Percentiles rank a stretch among this genome's conserved stretches.
These are phyloP conservation scores for Oostethus manadensis DNA, from an alignment of 2,113 vertebrate species.

Conservation along the genomic window DNA sequence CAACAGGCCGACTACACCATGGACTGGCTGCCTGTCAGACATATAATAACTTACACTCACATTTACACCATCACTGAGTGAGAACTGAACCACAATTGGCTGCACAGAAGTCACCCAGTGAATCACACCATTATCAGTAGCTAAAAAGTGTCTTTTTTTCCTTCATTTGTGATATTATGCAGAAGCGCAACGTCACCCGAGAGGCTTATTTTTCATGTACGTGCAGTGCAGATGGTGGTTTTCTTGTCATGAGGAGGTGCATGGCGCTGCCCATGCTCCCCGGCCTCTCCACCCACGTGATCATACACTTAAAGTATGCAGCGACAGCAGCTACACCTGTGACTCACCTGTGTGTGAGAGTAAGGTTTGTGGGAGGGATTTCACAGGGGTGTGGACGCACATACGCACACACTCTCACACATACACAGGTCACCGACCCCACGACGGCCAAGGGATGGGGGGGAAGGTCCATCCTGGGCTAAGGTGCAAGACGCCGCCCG, in stretches of 20 bases:
- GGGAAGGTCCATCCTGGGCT: slow-evolving; percentile 17
- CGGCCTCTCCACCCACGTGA: slow-evolving; percentile 50
- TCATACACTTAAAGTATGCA: slow-evolving; percentile 56
- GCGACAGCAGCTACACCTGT: slow-evolving; percentile 47
- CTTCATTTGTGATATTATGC: not conserved
- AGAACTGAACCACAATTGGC: too few relatives aligned
- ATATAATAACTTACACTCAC: too few relatives aligned
- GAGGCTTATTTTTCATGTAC: not conserved
- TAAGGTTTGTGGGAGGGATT: slow-evolving; percentile 1
- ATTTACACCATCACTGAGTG: too few relatives aligned
- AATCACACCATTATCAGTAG: too few relatives aligned
- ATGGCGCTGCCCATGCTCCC: slow-evolving; percentile 33
- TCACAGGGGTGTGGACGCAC: slow-evolving; percentile 33
- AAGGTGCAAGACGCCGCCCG: slow-evolving; percentile 71
- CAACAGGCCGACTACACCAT: too few relatives aligned
- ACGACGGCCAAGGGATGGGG: slow-evolving; percentile 31
- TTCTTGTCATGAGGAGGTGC: slow-evolving; percentile 39
- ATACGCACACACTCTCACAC: slow-evolving; percentile 16
- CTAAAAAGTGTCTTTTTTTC: not conserved
- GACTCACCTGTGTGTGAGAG: slow-evolving; percentile 53
- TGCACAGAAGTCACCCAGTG: too few relatives aligned
- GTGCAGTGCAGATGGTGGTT: not conserved
- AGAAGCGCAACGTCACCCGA: not conserved
- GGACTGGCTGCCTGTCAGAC: too few relatives aligned
- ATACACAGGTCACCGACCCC: slow-evolving; percentile 21